These are phyloP conservation scores for Camelus dromedarius DNA, from an alignment of 2,113 vertebrate species.

Conservation along the genomic window DNA sequence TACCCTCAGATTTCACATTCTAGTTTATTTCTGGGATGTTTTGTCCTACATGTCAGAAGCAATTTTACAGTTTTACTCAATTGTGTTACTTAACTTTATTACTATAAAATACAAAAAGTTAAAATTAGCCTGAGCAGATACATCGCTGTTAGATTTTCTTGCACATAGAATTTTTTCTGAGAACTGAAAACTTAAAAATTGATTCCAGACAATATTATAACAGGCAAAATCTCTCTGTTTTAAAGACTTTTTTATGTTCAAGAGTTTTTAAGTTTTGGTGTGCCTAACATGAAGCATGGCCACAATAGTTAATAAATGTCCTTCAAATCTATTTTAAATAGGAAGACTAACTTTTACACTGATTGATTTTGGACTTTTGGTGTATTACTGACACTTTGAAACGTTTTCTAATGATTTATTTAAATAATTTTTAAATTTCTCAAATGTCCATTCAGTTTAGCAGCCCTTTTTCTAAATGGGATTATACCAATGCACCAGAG, in stretches of 20 bases:
- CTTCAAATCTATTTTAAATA: background rate
- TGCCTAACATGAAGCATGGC: too few relatives aligned
- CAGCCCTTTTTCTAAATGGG: background rate
- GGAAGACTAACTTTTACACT: background rate
- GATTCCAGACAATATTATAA: background rate
- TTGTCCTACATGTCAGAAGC: background rate
- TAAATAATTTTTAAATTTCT: background rate
- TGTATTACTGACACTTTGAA: background rate
- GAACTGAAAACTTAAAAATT: background rate
- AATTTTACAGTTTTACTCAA: background rate
- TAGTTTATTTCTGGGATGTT: background rate
- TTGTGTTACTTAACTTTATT: background rate
- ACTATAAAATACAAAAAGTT: background rate
- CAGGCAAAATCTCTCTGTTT: background rate
- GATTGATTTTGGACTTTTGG: background rate
- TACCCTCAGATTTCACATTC: background rate
- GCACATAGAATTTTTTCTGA: background rate
- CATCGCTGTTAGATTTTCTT: background rate
- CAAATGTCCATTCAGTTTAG: background rate
- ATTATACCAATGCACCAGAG: background rate
- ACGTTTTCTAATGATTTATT: background rate
- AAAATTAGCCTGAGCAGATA: background rate
- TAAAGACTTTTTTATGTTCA: background rate
- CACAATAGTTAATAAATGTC: background rate
- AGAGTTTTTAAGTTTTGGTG: background rate